A percentile compares a stretch with the other conserved stretches of the same genome.
Conservation (phyloP, 2,797 vertebrate species). For the Coendou prehensilis region DNA sequence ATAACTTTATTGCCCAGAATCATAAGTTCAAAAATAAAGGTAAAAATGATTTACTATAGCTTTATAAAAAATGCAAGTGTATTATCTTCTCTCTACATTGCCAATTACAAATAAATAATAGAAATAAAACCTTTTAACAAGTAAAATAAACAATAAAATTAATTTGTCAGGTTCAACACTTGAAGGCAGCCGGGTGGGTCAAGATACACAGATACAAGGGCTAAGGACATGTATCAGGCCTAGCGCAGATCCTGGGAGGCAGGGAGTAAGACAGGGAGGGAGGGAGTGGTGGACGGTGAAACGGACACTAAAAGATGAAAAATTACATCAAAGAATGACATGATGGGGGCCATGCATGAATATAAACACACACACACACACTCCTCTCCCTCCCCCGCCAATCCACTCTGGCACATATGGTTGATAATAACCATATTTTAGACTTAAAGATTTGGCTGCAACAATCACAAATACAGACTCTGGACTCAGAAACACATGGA, state of each 20-base stretch:
- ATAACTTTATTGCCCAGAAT: neutral
- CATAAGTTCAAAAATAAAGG: constrained; percentile 29
- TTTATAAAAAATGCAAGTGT: constrained; percentile 37
- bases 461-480: neutral
- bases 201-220: neutral
- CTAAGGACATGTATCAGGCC: neutral
- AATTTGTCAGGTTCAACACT: constrained; percentile 11
- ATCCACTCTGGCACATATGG: neutral
- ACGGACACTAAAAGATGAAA: neutral
- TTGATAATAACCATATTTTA: neutral
- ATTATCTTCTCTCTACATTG: neutral
- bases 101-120: neutral
- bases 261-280: neutral
- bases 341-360: neutral
- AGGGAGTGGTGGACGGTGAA: neutral
- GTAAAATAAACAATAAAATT: constrained; percentile 9
- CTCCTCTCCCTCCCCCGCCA: neutral
- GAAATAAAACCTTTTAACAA: neutral
- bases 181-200: neutral
- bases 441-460: neutral
- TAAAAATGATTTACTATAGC: neutral
- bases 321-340: neutral
- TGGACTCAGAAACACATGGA: neutral
- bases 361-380: accelerated
- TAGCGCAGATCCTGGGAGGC: neutral